Base-by-base conservation (phyloP, 2,888 invertebrate species). In the Nowickia ferox region DNA sequence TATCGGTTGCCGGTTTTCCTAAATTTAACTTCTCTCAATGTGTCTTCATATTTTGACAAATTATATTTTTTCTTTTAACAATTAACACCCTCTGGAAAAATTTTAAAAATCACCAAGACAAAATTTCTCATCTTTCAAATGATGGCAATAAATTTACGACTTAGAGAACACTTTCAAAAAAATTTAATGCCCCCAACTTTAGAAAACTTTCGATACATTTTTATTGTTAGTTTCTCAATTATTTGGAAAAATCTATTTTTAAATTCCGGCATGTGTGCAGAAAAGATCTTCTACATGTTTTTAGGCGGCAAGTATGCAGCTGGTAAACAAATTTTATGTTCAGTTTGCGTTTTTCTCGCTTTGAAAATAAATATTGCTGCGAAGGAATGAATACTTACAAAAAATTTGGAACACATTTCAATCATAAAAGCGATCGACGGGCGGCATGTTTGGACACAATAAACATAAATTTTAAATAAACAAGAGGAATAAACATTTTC, bases 391-490 rank as follows among this genome's bases (percentile, higher is more conserved):
- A 15, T 51, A 13, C 17, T 40, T 19, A 44, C 22, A 15, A 44
- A 57, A 55, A 46, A 19, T 15, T 19, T 19, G 42, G 5, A 9
- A 53, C 42, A 51, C 51, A 68, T 44, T 15, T 38, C 9, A 13
- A 17, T 5, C 9, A n/a, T 5, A 40, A 15, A 2, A 22, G 15
- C 13, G 51, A 10, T n/a, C 15, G 17, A 17, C 15, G 44, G 44
- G 15, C 40, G 55, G 71, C 17, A 17, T 51, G 17, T 51, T 42
- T 63, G 40, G 40, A 65, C 46, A 72, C 46, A 80, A 71, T 42
- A 66, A 74, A 63, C 44, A 81, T 22, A 40, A 40, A 71, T 19
- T 63, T 72, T 10, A 72, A 80, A 66, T 65, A 65, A 72, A 66
- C 42, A 80, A 66, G 9, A 15, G 13, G 19, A 0, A 59, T 17